These are phyloP conservation scores for Proteles cristata DNA, from an alignment of 2,113 vertebrate species.

Conservation along the genomic window DNA sequence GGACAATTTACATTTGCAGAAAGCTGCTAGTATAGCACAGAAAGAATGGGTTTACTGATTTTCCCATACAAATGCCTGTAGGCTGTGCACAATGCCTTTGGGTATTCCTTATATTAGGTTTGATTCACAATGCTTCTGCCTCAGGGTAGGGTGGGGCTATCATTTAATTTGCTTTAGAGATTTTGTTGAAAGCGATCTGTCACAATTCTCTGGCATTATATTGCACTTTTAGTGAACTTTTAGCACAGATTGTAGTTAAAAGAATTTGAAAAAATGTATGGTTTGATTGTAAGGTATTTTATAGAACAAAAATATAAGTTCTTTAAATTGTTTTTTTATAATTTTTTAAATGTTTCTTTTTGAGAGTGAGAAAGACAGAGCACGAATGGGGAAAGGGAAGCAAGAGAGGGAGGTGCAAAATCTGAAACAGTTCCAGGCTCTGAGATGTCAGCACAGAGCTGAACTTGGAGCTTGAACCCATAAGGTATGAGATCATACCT, in stretches of 20 bases:
- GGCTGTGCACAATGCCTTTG: not conserved
- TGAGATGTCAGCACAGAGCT: no score
- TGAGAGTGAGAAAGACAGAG: no score
- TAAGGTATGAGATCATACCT: no score
- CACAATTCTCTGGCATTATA: not conserved
- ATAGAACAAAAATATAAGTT: not conserved
- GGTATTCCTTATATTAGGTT: not conserved
- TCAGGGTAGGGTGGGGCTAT: not conserved
- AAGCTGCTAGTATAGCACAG: not conserved
- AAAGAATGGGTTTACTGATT: not conserved
- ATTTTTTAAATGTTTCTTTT: no score
- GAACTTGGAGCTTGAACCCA: no score
- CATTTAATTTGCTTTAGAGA: not conserved
- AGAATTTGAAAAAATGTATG: not conserved
- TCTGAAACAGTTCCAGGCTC: no score
- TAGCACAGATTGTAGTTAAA: not conserved
- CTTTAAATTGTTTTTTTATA: no score
- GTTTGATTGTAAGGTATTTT: not conserved
- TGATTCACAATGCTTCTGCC: not conserved
- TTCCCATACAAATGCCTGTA: not conserved
- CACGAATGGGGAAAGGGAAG: no score
- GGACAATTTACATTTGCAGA: not conserved
- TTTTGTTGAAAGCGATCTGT: slow-evolving; percentile 17
- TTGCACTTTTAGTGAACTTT: not conserved
- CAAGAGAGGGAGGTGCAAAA: no score